Base-by-base conservation (phyloP, 1,140 invertebrate genomes). In the Archivesica marissinica region DNA sequence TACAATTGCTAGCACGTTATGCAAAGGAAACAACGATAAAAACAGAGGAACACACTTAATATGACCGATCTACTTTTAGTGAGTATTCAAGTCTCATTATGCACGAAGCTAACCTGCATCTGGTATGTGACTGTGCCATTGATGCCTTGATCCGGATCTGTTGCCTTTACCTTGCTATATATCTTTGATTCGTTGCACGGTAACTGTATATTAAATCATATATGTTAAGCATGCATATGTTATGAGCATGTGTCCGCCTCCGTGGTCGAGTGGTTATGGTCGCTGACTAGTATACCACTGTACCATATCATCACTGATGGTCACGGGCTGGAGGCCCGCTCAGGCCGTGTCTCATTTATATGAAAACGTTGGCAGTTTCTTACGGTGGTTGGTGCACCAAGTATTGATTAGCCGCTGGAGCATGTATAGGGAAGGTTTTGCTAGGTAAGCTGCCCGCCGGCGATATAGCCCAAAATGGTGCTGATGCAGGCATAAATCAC, bases 121-220 rank as follows among this genome's bases (percentile, higher is more conserved):
- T 30, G 25, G n/a, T 56, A 76, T 11, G 28, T 56, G 2, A 76
- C 54, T 56, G 20, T 54, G 39, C 74, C 52, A 76, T 76, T 76
- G 38, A 2, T n/a, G 23, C 23, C 23, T n/a, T 2, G n/a, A 35
- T 76, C 74, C 15, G 0, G 38, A 33, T 76, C 74, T 6, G 28
- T 56, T n/a, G 74, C 74, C 4, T 39, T 0, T 39, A 76, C 59
- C 0, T 59, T 9, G 0, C 9, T 33, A 35, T 64, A 64, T 4
- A 35, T 20, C 3, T 2, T 6, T 17, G 28, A 17, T 33, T 33
- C 20, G 28, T 72, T 50, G 13, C 68, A 72, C 4, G 68, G 68
- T 72, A 25, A 28, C 68, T 72, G n/a, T 0, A 35, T 17, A 25
- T 28, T 3, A 52, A 4, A 52, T 15, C 17, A 52, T 52, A 52